Percentiles rank a stretch among this genome's conserved stretches.
Evolutionary conservation across 2,888 invertebrate species (phyloP).

Genomic region (Brenthis hecate): DNA sequence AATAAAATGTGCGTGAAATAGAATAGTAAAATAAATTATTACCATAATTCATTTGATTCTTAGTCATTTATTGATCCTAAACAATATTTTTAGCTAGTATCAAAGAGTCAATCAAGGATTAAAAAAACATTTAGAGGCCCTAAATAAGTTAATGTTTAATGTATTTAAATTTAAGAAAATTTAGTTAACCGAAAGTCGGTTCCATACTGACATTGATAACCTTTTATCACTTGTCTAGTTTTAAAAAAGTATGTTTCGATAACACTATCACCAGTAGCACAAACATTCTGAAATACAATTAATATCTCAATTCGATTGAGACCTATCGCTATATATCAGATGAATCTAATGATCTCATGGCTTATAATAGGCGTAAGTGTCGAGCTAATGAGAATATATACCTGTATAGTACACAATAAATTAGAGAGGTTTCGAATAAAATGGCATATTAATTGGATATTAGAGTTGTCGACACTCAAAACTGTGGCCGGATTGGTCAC

Average conservation of each 20-base stretch:
- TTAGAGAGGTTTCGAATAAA: conserved; percentile 67
- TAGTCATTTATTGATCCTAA: too few species aligned
- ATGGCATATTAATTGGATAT: conserved; percentile 80
- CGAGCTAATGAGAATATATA: conserved; percentile 80
- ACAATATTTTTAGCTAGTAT: too few species aligned
- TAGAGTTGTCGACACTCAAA: conserved; percentile 69
- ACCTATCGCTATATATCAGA: conserved; percentile 67
- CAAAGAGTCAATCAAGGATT: too few species aligned
- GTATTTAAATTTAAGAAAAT: not conserved
- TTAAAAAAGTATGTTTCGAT: conserved; percentile 2
- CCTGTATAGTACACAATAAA: conserved; percentile 70
- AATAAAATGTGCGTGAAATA: too few species aligned
- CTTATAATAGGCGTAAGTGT: conserved; percentile 75
- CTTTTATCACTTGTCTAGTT: conserved; percentile 1
- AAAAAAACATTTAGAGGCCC: too few species aligned
- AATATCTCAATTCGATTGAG: conserved; percentile 71
- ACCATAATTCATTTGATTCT: too few species aligned
- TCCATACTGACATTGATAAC: conserved; percentile 4
- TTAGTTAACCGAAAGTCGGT: not conserved
- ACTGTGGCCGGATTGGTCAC: conserved; percentile 25
- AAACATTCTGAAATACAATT: conserved; percentile 45
- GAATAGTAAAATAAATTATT: too few species aligned
- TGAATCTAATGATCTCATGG: conserved; percentile 72
- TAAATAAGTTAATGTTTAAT: too few species aligned
- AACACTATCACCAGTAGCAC: conserved; percentile 32